phyloP scores from a whole-genome alignment of 2,797 vertebrate genomes.

The Gallinago solitaria region DNA sequence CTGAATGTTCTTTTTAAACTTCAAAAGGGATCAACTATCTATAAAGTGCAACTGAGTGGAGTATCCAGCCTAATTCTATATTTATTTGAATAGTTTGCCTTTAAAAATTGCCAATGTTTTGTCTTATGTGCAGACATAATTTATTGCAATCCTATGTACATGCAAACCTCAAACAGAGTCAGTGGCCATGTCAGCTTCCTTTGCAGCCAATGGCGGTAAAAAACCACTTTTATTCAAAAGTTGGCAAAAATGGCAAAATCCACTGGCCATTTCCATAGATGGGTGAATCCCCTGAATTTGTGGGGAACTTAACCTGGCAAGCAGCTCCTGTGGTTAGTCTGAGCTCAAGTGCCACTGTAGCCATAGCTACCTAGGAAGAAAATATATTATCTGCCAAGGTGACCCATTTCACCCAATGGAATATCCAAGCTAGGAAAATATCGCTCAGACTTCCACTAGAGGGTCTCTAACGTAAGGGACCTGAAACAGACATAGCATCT shows the following conservation, averaged over 20 bases:
- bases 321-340: neutral
- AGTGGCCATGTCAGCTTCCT: neutral
- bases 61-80: neutral
- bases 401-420: neutral
- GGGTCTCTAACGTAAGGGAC: neutral
- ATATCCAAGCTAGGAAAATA: neutral
- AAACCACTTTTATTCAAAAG: neutral
- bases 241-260: neutral
- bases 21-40: conserved; percentile 10
- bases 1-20: neutral
- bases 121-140: neutral
- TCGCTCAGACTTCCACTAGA: neutral
- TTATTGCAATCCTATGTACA: neutral
- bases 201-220: neutral
- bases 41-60: neutral
- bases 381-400: neutral
- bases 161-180: neutral
- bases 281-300: neutral
- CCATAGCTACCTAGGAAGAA: neutral
- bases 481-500: neutral
- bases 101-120: rapidly evolving
- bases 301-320: neutral
- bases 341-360: neutral
- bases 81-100: neutral
- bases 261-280: neutral